A percentile compares a stretch with the other conserved stretches of the same genome.
phyloP scores from a whole-genome alignment of 1,140 invertebrate genomes.

The Leptinotarsa lineolata region DNA sequence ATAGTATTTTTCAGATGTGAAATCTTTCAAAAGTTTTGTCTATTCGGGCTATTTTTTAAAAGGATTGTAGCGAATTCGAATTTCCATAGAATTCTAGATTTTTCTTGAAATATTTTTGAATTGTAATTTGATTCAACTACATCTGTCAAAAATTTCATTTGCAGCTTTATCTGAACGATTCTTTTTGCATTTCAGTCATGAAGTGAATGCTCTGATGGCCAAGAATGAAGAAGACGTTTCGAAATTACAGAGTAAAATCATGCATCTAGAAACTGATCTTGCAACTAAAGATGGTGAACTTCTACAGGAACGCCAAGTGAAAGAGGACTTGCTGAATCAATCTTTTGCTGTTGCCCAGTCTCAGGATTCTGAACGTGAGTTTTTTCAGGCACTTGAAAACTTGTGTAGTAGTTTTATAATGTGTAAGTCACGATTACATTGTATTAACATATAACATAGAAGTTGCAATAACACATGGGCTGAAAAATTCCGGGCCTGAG shows the following conservation, averaged over 20 bases:
- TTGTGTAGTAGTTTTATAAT: too few relatives aligned
- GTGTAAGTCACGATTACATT: too few relatives aligned
- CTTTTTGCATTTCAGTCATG: slow-evolving; percentile 38
- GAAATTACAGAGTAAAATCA: slow-evolving; percentile 58
- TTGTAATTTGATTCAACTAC: not conserved
- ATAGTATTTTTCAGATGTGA: too few relatives aligned
- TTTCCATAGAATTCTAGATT: not conserved
- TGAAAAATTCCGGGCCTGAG: too few relatives aligned
- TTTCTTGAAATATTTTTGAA: slow-evolving; percentile 9
- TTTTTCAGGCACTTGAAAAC: not conserved
- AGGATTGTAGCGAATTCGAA: not conserved
- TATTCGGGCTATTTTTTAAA: too few relatives aligned
- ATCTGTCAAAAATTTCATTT: slow-evolving; percentile 7
- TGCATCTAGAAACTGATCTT: slow-evolving; percentile 61
- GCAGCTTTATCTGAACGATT: not conserved
- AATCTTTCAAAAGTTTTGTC: too few relatives aligned
- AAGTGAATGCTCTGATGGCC: slow-evolving; percentile 61
- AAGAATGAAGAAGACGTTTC: slow-evolving; percentile 57
- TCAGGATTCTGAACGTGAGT: slow-evolving; percentile 67
- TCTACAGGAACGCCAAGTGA: slow-evolving; percentile 65
- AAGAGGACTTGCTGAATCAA: slow-evolving; percentile 63
- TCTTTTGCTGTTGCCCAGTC: slow-evolving; percentile 58
- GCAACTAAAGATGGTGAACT: slow-evolving; percentile 64
- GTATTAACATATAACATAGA: too few relatives aligned
- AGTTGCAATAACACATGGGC: too few relatives aligned